Base-by-base conservation (phyloP, 2,888 invertebrate species). In the Ormia ochracea region DNA sequence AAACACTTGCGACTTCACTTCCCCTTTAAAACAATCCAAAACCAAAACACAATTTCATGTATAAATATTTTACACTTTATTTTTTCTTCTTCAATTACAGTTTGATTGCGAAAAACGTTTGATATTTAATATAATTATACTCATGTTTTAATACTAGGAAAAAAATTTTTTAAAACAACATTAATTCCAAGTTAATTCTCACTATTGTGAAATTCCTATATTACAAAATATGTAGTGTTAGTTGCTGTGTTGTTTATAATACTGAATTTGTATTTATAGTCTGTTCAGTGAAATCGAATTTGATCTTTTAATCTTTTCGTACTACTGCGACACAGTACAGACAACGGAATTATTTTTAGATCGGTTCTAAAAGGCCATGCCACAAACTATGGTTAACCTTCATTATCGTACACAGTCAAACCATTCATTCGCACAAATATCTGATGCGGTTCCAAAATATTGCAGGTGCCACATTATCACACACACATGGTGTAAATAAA, bases 171-270 rank as follows among this genome's bases (percentile, higher is more conserved):
- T 33, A 1, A 23, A 56, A 36, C 14, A 33, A 6, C 41, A 5
- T 41, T 38, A 38, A 38, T 36, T 36, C 14, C n/a, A 1, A 36
- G 33, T 33, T 17, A 4, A 50, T 12, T 14, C 21, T 10, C 9
- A 7, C 2, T 38, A 6, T 68, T 59, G 50, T 36, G 26, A 54
- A 68, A 75, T 65, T 69, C 69, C 38, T 6, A 36, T 59, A 58
- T 66, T 75, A 52, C 56, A 45, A 38, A 45, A 63, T 76, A 54
- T 77, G 77, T 65, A 70, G 48, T 58, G 23, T n/a, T n/a, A n/a
- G n/a, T n/a, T n/a, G n/a, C n/a, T n/a, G 7, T 43, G 28, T 43
- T 68, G 38, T 48, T 45, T 61, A 21, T 58, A 36, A 54, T 43
- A 36, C 28, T 68, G 69, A 76, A 76, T 69, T 68, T 69, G 17